Percentiles rank a stretch among this genome's conserved stretches.
Evolutionary conservation across 2,113 vertebrate species (phyloP).

Genomic region (Coreoperca whiteheadi): DNA sequence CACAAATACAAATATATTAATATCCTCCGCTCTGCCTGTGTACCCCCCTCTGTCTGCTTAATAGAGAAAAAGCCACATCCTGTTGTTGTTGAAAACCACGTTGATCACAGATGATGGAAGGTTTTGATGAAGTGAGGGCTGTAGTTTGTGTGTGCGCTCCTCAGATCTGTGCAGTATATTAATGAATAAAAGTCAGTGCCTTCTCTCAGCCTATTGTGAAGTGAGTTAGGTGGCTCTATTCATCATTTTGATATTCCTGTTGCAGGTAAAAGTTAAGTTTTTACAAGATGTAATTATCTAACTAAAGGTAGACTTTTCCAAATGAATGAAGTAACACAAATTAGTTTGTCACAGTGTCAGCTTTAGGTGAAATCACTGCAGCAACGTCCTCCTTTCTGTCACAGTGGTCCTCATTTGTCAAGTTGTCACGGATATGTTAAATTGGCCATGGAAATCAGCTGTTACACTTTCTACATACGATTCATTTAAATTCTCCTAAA

Average conservation of each 20-base stretch:
- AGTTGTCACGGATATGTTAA: not conserved
- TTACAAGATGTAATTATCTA: not conserved
- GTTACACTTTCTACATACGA: not conserved
- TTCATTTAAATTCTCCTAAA: not conserved
- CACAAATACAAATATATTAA: not conserved
- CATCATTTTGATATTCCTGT: not conserved
- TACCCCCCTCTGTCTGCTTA: not conserved
- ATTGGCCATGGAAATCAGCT: not conserved
- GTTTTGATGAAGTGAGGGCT: conserved; percentile 19
- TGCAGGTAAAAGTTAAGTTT: not conserved
- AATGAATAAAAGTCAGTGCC: not conserved
- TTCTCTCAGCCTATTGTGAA: not conserved
- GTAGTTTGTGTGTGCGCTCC: not conserved
- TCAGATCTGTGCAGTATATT: not conserved
- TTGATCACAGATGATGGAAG: conserved; percentile 36
- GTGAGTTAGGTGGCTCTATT: not conserved
- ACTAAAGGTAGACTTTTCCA: not conserved
- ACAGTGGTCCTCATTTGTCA: not conserved
- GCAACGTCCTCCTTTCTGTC: not conserved
- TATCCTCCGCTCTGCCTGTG: not conserved
- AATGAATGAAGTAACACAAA: not conserved
- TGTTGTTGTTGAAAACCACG: conserved; percentile 65
- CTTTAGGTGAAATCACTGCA: not conserved
- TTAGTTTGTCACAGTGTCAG: not conserved
- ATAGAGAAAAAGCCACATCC: conserved; percentile 69